Percentiles rank a stretch among this genome's conserved stretches.
These are phyloP conservation scores for Oreonectes daqikongensis DNA, from an alignment of 2,797 vertebrate genomes.

Conservation along the genomic window DNA sequence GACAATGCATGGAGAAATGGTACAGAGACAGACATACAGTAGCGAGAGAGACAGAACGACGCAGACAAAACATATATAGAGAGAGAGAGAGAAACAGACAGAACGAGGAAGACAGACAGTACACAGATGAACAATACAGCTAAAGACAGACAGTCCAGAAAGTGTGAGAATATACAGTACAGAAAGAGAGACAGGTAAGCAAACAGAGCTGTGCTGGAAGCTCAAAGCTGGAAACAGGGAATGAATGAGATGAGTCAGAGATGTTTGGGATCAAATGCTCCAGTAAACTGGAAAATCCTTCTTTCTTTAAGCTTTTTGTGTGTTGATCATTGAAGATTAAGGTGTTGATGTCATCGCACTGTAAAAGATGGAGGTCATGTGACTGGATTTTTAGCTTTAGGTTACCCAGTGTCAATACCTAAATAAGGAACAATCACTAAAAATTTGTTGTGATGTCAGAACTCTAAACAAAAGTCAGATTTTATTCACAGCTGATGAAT, in stretches of 20 bases:
- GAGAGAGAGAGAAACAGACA: too few relatives aligned
- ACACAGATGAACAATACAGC: not conserved
- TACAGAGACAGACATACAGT: not conserved
- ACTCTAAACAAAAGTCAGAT: too few relatives aligned
- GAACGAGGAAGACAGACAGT: not conserved
- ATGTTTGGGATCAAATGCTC: slow-evolving; percentile 53
- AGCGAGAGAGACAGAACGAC: not conserved
- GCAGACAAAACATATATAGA: not conserved
- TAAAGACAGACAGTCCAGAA: not conserved
- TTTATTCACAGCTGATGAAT: too few relatives aligned
- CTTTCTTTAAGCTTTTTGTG: slow-evolving; percentile 56
- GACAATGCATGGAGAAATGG: too few relatives aligned
- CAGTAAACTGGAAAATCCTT: slow-evolving; percentile 56
- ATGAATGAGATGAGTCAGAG: slow-evolving; percentile 56
- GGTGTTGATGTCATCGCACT: slow-evolving; percentile 51
- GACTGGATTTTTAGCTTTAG: too few relatives aligned
- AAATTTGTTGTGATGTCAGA: too few relatives aligned
- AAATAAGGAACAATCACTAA: too few relatives aligned
- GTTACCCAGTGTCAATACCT: too few relatives aligned
- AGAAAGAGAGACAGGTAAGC: not conserved
- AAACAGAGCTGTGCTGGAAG: not conserved
- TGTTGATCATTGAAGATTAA: slow-evolving; percentile 60
- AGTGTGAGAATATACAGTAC: not conserved
- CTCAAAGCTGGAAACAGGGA: slow-evolving; percentile 14
- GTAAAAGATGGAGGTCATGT: too few relatives aligned